Evolutionary conservation across 2,797 vertebrate species (phyloP).

Genomic region (Cossypha polioptera): DNA sequence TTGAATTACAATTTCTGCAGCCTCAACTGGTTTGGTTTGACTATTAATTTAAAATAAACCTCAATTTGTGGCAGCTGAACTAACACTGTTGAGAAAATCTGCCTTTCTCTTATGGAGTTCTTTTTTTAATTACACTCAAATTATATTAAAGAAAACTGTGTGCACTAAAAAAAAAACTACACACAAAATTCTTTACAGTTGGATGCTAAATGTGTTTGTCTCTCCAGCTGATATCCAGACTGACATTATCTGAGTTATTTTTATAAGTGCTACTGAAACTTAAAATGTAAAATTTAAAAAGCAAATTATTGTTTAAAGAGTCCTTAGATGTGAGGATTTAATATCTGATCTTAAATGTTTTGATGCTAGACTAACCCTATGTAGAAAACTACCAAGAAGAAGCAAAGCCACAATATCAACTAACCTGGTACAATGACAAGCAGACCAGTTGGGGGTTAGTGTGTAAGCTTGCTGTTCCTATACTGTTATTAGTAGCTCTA

Average conservation of each 20-base stretch:
- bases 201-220: neutral
- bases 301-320: neutral
- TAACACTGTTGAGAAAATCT: neutral
- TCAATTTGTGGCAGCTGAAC: neutral
- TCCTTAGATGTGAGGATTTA: neutral
- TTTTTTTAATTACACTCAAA: neutral
- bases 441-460: neutral
- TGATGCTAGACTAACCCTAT: neutral
- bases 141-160: neutral
- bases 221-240: neutral
- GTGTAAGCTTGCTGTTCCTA: neutral
- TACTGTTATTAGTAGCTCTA: neutral
- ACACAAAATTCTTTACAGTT: neutral
- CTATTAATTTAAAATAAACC: neutral
- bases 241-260: neutral
- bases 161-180: neutral
- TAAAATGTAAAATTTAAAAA: neutral
- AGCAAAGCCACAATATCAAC: neutral
- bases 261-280: neutral
- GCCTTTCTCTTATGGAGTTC: neutral
- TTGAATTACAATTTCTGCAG: neutral
- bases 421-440: neutral
- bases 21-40: neutral
- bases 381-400: neutral
- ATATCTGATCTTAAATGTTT: neutral